A percentile compares a stretch with the other conserved stretches of the same genome.
These are phyloP conservation scores for Isotomurus palustris DNA, from an alignment of 2,888 invertebrate genomes.

Conservation along the genomic window DNA sequence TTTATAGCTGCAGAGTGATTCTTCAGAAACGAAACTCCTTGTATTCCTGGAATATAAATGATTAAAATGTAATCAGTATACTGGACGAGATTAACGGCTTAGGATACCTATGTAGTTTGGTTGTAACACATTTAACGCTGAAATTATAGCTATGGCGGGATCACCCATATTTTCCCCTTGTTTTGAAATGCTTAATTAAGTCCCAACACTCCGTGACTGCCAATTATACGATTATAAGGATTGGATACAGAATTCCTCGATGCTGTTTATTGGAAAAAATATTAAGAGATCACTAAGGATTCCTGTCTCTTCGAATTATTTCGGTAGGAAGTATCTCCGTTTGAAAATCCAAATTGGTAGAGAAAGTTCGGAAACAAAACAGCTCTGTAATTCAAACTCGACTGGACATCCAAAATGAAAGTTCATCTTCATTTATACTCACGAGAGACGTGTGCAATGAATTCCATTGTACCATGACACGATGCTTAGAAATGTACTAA, in stretches of 20 bases:
- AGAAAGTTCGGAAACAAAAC: no score
- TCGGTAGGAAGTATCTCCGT: no score
- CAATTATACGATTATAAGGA: conserved; percentile 39
- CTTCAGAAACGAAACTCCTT: conserved; percentile 51
- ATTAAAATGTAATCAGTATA: background rate
- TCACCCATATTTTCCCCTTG: conserved; percentile 52
- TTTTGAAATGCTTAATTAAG: conserved; percentile 47
- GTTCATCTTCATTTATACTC: no score
- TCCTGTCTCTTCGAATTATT: no score
- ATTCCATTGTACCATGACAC: no score
- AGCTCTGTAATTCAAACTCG: no score
- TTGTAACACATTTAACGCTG: conserved; percentile 51
- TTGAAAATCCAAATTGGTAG: no score
- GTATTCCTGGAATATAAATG: conserved; percentile 45
- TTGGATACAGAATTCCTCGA: conserved; percentile 35
- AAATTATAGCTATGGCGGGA: conserved; percentile 52
- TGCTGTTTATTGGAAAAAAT: conserved; percentile 1
- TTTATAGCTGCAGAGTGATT: conserved; percentile 49
- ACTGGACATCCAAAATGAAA: no score
- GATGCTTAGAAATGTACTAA: no score
- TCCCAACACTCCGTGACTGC: conserved; percentile 35
- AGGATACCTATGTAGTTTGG: conserved; percentile 49
- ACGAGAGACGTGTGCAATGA: no score
- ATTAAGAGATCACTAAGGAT: no score
- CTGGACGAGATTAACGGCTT: background rate